phyloP scores from a whole-genome alignment of 2,113 vertebrate species.

The Xiphophorus maculatus region DNA sequence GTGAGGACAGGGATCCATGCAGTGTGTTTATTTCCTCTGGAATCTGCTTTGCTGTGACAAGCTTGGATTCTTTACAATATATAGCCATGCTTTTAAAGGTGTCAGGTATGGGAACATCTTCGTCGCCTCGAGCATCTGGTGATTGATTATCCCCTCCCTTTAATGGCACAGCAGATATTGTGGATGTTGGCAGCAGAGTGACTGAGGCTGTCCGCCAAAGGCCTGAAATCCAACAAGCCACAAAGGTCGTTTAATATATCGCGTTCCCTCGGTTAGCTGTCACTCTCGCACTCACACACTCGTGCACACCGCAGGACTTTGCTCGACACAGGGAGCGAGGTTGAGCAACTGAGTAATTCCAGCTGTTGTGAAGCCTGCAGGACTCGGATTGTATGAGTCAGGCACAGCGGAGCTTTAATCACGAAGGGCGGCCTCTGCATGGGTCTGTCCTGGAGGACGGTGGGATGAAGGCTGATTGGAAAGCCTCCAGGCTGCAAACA shows the following conservation, averaged over 20 bases:
- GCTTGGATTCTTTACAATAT: background rate
- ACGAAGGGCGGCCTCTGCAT: constrained; percentile 51
- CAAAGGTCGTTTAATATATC: constrained; percentile 69
- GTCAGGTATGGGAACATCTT: constrained; percentile 2
- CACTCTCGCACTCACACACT: constrained; percentile 22
- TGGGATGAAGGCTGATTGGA: constrained; percentile 58
- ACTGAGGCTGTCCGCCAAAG: constrained; percentile 52
- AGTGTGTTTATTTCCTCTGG: background rate
- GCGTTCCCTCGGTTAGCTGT: constrained; percentile 28
- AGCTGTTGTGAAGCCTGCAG: constrained; percentile 61
- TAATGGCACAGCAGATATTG: constrained; percentile 41
- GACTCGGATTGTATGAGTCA: constrained; percentile 57
- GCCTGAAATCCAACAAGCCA: constrained; percentile 49
- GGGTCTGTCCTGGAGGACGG: constrained; percentile 49
- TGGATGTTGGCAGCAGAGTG: constrained; percentile 38
- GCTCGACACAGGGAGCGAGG: constrained; percentile 30
- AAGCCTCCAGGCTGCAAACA: constrained; percentile 37
- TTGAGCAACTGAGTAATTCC: constrained; percentile 63
- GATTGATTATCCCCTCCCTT: constrained; percentile 38
- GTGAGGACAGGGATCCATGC: background rate
- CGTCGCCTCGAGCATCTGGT: constrained; percentile 18
- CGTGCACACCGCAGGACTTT: constrained; percentile 28
- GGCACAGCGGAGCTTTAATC: constrained; percentile 63
- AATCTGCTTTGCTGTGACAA: background rate
- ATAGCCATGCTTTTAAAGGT: constrained; percentile 13